phyloP scores from a whole-genome alignment of 2,888 invertebrate genomes.

The Miltochrista miniata region DNA sequence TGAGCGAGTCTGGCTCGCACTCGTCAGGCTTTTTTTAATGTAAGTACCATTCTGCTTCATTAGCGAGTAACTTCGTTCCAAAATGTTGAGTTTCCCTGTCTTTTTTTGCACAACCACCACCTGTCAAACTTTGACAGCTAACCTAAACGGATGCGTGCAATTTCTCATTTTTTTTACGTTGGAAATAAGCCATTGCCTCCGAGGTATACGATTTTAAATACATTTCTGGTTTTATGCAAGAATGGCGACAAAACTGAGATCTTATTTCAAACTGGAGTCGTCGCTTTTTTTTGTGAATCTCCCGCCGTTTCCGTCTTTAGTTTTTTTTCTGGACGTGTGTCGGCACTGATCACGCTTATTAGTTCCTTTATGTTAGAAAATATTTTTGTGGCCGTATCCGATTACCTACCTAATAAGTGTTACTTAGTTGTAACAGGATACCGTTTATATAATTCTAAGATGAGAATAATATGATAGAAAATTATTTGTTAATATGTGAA shows the following conservation, averaged over 20 bases:
- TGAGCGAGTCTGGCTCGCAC: too few species aligned
- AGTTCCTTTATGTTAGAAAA: constrained; percentile 21
- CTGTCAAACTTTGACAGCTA: constrained; percentile 44
- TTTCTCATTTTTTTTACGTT: constrained; percentile 42
- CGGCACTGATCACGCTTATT: constrained; percentile 34
- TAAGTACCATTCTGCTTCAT: too few species aligned
- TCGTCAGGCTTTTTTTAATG: too few species aligned
- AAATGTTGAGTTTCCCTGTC: constrained; percentile 23
- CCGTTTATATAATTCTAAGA: neutral
- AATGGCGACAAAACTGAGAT: constrained; percentile 38
- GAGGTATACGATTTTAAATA: constrained; percentile 25
- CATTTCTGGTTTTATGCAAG: constrained; percentile 38
- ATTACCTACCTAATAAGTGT: neutral
- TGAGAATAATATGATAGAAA: neutral
- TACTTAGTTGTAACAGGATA: constrained; percentile 2
- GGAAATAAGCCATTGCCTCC: constrained; percentile 46
- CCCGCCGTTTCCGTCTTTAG: constrained; percentile 36
- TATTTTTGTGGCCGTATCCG: constrained; percentile 22
- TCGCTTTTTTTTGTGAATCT: constrained; percentile 28
- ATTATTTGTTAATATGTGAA: too few species aligned
- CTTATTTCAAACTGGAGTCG: constrained; percentile 29
- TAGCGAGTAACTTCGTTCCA: neutral
- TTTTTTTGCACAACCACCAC: constrained; percentile 42
- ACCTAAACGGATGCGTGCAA: constrained; percentile 48
- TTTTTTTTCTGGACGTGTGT: constrained; percentile 40